Evolutionary conservation across 2,888 invertebrate species (phyloP), one percentile per base, ranked within the genome.

Genomic region (Pyrgus malvae): DNA sequence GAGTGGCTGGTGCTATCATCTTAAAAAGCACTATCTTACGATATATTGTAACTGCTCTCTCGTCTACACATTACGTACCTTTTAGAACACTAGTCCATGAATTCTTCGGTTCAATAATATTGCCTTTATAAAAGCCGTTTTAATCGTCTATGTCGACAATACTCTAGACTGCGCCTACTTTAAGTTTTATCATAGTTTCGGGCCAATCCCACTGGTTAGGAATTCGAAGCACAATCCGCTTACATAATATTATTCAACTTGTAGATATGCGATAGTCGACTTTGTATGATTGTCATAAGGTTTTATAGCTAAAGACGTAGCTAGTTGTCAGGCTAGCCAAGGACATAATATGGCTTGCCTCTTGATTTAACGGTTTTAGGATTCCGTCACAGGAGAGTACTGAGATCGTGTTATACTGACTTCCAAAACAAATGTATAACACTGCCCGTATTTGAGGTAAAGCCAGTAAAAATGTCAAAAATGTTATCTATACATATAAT

Each of bases 181-280:
- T 27, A 51, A 44, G 14, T 45, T 48, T 37, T 23, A 37, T 45
- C 54, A 14, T 17, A 25, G 16, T 31, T 19, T 48, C 33, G 23
- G 35, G 41, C 55, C 55, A 49, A 56, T 48, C 58, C 58, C 56
- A 56, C 56, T 41, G 16, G 27, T 48, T 53, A 48, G 48, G 58
- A 53, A 58, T 58, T 58, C 58, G 45, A 56, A 25, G 46, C 54
- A 48, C 54, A 54, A 37, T 55, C 38, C 31, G 48, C 51, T 58
- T 58, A 58, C 58, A 51, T 58, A 51, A 58, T 42, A 54, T 38
- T 53, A 38, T 37, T 11, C 31, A 8, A 14, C 14, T 7, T 5
- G 21, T 11, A 17, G 21, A 31, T 17, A 37, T 19, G 19, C 38
- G 3, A 45, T 45, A 45, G 35, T 53, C 19, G 19, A 53, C 53